Evolutionary conservation across 2,797 vertebrate species (phyloP), one percentile per base, ranked within the genome.

Genomic region (Urophycis tenuis): DNA sequence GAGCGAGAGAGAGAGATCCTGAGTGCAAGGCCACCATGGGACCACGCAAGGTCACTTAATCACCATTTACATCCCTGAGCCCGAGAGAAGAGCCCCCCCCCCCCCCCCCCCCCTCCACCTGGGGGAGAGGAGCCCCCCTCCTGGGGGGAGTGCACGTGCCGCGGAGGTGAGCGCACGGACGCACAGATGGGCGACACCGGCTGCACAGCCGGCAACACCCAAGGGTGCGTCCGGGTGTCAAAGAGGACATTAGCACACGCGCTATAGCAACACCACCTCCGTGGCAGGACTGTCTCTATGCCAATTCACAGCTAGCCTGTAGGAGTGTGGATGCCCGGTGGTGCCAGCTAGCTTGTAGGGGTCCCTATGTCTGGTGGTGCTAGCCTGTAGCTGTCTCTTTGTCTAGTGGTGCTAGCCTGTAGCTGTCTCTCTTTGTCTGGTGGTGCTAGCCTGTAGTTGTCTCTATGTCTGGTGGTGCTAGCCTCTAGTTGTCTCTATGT

Each of bases 1-100:
- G 19, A 53, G 49, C 6, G 49, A 19, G 45, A 19, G 1, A 49
- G 19, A 49, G 45, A 76, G 85, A 82, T 81, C 86, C 85, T 87
- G 81, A 83, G 88, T 86, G 86, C 84, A 87, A 89, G 85, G 89
- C 89, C 87, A 82, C 67, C 22, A 7, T 73, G 86, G 85, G 87
- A 88, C 45, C 74, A 78, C 82, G 88, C 90, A 89, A 91, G 91
- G 89, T 89, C 85, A 86, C 87, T 90, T 88, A 91, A 92, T 92
- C 88, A 91, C 88, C 87, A 89, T 90, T 90, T 87, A 85, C 87
- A 88, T 87, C 83, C 87, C 84, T 83, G 82, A 89, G 87, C 83
- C 73, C 77, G 83, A 90, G 88, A 78, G 84, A 88, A 86, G 85
- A 84, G 3, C 11, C 39, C 78, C 82, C 41, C 3, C 10, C 11